Evolutionary conservation across 2,797 vertebrate genomes (phyloP).

Genomic region (Rhinoraja longicauda): DNA sequence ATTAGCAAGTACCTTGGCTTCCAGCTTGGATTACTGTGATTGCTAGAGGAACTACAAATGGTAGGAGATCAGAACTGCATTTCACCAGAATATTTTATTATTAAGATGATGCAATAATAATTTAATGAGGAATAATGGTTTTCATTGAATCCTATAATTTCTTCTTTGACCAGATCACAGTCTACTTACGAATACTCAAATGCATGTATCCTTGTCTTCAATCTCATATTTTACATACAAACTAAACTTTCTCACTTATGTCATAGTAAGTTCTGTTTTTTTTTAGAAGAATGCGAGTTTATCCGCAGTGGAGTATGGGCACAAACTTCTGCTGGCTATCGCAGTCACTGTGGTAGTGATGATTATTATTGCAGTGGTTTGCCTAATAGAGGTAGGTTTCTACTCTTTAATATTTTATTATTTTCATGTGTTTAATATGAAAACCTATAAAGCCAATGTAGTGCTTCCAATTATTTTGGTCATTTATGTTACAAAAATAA

Average conservation of each 20-base stretch:
- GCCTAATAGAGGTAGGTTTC: constrained; percentile 47
- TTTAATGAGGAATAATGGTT: neutral
- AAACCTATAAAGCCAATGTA: neutral
- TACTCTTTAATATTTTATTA: neutral
- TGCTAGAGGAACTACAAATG: neutral
- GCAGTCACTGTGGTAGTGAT: constrained; percentile 38
- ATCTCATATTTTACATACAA: neutral
- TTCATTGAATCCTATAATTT: neutral
- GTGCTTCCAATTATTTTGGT: neutral
- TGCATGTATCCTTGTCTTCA: neutral
- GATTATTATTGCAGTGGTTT: constrained; percentile 42
- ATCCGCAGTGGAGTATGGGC: constrained; percentile 7
- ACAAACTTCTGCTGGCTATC: constrained; percentile 43
- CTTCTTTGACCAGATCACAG: neutral
- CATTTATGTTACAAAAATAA: neutral
- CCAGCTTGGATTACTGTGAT: neutral
- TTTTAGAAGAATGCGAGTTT: neutral
- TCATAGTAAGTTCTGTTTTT: constrained; percentile 13
- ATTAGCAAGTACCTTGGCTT: neutral
- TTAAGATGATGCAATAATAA: constrained; percentile 9
- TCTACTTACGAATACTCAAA: neutral
- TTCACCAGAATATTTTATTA: neutral
- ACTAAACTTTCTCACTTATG: neutral
- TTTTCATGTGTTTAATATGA: neutral
- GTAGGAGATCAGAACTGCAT: neutral